Conservation (phyloP, 92 coral and sea anemone species). For the Actinostola sp. region DNA sequence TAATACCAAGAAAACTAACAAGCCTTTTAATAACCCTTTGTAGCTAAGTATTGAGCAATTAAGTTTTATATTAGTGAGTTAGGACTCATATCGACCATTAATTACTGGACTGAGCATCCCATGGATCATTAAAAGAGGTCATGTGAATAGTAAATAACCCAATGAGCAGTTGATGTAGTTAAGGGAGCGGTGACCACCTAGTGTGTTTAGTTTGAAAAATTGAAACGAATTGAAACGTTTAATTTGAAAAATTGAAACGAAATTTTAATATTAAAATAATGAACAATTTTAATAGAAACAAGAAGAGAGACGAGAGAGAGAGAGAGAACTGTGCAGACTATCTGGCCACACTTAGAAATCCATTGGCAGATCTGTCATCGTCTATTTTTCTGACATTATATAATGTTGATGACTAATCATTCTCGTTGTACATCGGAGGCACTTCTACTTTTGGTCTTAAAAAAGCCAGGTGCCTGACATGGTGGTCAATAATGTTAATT, state of each 20-base stretch:
- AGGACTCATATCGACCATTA: background rate
- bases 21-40: no score
- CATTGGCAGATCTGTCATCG: no score
- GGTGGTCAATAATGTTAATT: background rate
- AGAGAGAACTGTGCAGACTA: no score
- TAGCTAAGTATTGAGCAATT: no score
- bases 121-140: background rate
- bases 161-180: background rate
- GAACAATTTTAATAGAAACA: background rate
- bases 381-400: no score
- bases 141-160: background rate
- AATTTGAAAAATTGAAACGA: background rate
- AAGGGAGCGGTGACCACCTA: background rate
- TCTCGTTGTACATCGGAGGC: no score
- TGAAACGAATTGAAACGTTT: no score
- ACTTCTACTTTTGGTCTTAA: background rate
- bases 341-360: no score
- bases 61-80: no score
- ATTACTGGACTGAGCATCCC: background rate
- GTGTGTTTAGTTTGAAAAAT: no score
- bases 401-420: no score
- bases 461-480: constrained; percentile 18
- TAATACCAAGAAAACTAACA: no score
- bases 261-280: background rate
- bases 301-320: background rate